Evolutionary conservation across 2,113 vertebrate species (phyloP).

Genomic region (Xenopus laevis): DNA sequence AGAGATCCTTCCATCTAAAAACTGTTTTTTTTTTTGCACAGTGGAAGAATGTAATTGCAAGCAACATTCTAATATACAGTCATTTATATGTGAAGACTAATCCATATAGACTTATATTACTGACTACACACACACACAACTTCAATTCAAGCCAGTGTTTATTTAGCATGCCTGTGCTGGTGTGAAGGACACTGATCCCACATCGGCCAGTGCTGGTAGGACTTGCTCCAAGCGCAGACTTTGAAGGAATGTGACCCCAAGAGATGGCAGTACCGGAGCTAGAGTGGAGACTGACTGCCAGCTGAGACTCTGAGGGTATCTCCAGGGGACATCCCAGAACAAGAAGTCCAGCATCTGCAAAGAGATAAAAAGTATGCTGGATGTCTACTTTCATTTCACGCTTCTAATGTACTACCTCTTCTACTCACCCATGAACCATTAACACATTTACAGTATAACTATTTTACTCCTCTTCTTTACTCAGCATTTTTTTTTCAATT

Average conservation of each 20-base stretch:
- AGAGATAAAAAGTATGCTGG: background rate
- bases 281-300: constrained; percentile 53
- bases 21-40: no score
- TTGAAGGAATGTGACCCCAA: constrained; percentile 64
- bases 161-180: constrained; percentile 61
- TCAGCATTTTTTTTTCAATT: background rate
- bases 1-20: no score
- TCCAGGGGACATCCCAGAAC: constrained; percentile 51
- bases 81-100: no score
- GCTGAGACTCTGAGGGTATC: constrained; percentile 50
- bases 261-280: constrained; percentile 57
- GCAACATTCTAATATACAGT: no score
- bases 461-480: background rate
- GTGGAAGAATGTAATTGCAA: no score
- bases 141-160: no score
- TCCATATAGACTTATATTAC: background rate
- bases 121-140: no score
- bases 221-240: constrained; percentile 59
- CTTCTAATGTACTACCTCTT: no score
- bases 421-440: no score
- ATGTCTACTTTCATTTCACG: background rate
- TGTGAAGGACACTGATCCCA: constrained; percentile 58
- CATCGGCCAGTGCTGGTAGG: constrained; percentile 43
- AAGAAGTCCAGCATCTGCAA: constrained; percentile 48
- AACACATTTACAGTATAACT: no score